Evolutionary conservation across 2,797 vertebrate genomes (phyloP).

Genomic region (Anabas testudineus): DNA sequence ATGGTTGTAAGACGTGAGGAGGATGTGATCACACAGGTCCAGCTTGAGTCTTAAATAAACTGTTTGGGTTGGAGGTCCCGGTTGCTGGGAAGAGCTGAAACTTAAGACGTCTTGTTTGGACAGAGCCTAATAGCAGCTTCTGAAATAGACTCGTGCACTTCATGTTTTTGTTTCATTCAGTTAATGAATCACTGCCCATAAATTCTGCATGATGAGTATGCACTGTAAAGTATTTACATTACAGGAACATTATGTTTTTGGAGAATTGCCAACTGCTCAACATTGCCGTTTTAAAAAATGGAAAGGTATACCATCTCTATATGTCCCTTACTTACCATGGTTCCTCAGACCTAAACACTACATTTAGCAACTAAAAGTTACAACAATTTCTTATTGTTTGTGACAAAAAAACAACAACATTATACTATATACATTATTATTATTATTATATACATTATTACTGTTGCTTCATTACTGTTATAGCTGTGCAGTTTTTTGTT

Average conservation of each 20-base stretch:
- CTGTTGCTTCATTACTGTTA: not conserved
- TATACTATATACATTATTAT: no score
- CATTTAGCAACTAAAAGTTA: conserved; percentile 1
- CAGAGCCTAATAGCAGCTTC: conserved; percentile 38
- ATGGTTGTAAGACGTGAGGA: conserved; percentile 20
- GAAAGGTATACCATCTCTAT: not conserved
- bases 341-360: not conserved
- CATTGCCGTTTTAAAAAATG: not conserved
- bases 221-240: not conserved
- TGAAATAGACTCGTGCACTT: conserved; percentile 35
- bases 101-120: conserved; percentile 57
- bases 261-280: not conserved
- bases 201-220: conserved; percentile 5
- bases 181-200: conserved; percentile 12
- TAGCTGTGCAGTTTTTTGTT: not conserved
- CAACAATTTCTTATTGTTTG: not conserved
- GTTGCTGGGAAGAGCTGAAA: conserved; percentile 58
- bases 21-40: conserved; percentile 41
- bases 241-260: conserved; percentile 3
- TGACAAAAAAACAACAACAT: not conserved
- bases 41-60: conserved; percentile 67
- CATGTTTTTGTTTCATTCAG: conserved; percentile 18
- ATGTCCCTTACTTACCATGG: not conserved
- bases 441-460: no score
- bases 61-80: conserved; percentile 68